Base-by-base conservation (phyloP, 2,797 vertebrate species). In the Hybognathus amarus region DNA sequence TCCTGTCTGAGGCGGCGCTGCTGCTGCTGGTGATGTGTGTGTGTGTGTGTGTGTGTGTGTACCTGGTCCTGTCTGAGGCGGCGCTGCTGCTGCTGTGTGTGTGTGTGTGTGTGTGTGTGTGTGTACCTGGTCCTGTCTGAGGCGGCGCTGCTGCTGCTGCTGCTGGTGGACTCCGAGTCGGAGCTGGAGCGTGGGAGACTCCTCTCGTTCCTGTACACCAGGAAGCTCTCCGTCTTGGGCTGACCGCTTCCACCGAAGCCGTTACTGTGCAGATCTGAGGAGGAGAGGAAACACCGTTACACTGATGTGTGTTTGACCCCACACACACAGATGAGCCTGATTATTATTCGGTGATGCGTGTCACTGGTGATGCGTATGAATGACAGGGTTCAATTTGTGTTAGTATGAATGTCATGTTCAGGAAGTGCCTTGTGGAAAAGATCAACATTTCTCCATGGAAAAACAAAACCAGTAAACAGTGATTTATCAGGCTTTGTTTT, bases 141-240 rank as follows among this genome's bases (percentile, higher is more conserved):
- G 30, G 98, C 98, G 0, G 98, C 98, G 0, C 98, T 99, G 93
- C 98, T 99, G 92, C 97, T 99, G 94, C 97, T 99, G 91, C 96
- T 99, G 94, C 96, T 99, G 84, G 97, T 98, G 87, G 98, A 99
- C 89, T 99, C 98, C 0, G 98, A 99, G 92, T 99, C 98, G 0
- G 98, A 99, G 93, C 98, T 99, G 91, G 98, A 99, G 5, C 97
- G 96, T 18, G 98, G 98, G 27, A 98, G 96, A 75, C 96, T 98
- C 88, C 97, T 94, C 91, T 99, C 98, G 0, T 95, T 99, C 52
- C 98, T 95, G 92, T 99, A 99, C 47, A 99, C 97, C 15, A 96
- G 94, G 94, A 99, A 99, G 90, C 98, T 99, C 92, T 99, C 98
- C 0, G 98, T 99, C 70, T 98, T 98, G 0, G 97, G 97, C 92